A percentile compares a stretch with the other conserved stretches of the same genome.
Evolutionary conservation across 1,140 invertebrate genomes (phyloP).

Genomic region (Ceratina japonica): DNA sequence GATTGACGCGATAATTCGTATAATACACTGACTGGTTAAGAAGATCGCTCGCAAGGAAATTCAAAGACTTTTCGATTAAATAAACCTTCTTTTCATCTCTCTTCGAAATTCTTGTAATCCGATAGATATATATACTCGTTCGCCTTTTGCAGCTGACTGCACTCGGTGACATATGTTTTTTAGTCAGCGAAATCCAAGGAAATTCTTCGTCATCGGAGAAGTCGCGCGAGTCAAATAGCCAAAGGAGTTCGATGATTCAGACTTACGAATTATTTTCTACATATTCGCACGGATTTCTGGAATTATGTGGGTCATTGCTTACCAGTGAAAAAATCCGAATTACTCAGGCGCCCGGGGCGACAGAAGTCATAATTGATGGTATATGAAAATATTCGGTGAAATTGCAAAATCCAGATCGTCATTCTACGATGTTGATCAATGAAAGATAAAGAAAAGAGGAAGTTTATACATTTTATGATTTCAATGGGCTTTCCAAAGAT

Average conservation of each 20-base stretch:
- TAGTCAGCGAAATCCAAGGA: slow-evolving; percentile 13
- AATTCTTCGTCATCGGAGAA: background rate
- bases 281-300: background rate
- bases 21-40: no score
- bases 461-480: no score
- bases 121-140: background rate
- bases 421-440: no score
- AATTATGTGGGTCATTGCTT: slow-evolving; percentile 10
- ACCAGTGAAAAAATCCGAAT: background rate
- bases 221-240: slow-evolving; percentile 3
- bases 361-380: background rate
- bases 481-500: no score
- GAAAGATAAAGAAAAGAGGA: no score
- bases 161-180: slow-evolving; percentile 2
- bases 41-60: background rate
- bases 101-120: no score
- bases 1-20: no score
- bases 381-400: no score
- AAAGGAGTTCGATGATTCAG: slow-evolving; percentile 21
- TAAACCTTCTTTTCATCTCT: no score
- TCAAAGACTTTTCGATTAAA: no score
- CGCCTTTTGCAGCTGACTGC: no score
- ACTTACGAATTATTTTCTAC: slow-evolving; percentile 6
- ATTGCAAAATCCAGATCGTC: no score
- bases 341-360: background rate